A percentile compares a stretch with the other conserved stretches of the same genome.
These are phyloP conservation scores for Sus cebifrons DNA, from an alignment of 2,797 vertebrate genomes.

Conservation along the genomic window DNA sequence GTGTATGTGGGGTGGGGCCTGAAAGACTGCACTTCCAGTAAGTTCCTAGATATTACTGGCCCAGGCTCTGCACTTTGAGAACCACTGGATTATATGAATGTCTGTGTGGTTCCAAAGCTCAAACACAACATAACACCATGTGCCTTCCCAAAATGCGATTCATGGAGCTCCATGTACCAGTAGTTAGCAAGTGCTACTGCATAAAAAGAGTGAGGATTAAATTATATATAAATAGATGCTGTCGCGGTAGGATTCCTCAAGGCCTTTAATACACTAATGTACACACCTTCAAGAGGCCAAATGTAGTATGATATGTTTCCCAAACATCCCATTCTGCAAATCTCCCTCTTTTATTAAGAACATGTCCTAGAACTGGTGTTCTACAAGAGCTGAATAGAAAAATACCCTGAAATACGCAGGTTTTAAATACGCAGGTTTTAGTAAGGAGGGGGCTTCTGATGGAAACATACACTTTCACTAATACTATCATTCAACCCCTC, in stretches of 20 bases:
- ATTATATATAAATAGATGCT: not conserved
- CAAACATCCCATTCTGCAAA: not conserved
- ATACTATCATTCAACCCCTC: no score
- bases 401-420: not conserved
- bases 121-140: not conserved
- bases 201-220: not conserved
- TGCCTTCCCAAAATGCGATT: not conserved
- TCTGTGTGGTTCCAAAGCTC: not conserved
- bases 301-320: not conserved
- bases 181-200: not conserved
- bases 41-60: not conserved
- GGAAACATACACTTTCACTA: not conserved
- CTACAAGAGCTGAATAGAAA: not conserved
- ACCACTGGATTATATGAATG: not conserved
- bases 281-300: not conserved
- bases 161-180: not conserved
- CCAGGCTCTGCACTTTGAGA: not conserved
- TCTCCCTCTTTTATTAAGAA: not conserved
- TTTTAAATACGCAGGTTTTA: not conserved
- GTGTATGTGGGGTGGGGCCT: rapidly evolving
- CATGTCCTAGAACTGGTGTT: not conserved
- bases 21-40: not conserved
- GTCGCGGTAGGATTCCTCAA: not conserved
- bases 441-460: not conserved
- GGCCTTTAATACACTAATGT: not conserved